Base-by-base conservation (phyloP, 2,113 vertebrate species). In the Dascyllus trimaculatus region DNA sequence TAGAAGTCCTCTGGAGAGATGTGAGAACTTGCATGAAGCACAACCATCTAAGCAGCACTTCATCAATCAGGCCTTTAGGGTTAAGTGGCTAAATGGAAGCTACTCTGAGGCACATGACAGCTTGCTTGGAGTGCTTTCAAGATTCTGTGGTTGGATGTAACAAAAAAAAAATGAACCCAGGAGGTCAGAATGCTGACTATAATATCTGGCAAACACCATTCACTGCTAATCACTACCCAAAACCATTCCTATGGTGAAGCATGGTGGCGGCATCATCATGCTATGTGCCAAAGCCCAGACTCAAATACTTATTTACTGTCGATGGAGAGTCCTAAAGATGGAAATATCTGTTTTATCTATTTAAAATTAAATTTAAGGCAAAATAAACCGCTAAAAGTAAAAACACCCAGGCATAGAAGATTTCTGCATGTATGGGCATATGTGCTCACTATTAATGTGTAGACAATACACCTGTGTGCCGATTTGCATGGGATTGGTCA, bases 401-500 rank as follows among this genome's bases (percentile, higher is more conserved):
- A 74, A 11, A 22, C n/a, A 53, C 5, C 5, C 4, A 54, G 4
- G 52, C 19, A 43, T 14, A 32, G 4, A 19, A 9, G 1, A 10
- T 21, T 25, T 63, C 35, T 56, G 26, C 4, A 32, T 24, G 22
- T 9, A 14, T 8, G 22, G 25, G 19, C 63, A 35, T 24, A 26
- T 56, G 35, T 19, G 6, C 38, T 22, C 25, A 45, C 2, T 52
- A 3, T 24, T 38, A 6, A n/a, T 25, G 19, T 59, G 13, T 7
- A 19, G 11, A 58, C 35, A 65, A 35, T 3, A 61, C 26, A 25
- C 5, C 8, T 7, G 4, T 21, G n/a, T 38, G 53, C 75, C 29
- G 21, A 52, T 26, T 59, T 40, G 52, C 22, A 65, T 15, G 60
- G 25, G 10, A 71, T 19, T 35, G 35, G 71, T 54, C 25, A 17